Evolutionary conservation across 2,797 vertebrate genomes (phyloP).

Genomic region (Todus mexicanus): DNA sequence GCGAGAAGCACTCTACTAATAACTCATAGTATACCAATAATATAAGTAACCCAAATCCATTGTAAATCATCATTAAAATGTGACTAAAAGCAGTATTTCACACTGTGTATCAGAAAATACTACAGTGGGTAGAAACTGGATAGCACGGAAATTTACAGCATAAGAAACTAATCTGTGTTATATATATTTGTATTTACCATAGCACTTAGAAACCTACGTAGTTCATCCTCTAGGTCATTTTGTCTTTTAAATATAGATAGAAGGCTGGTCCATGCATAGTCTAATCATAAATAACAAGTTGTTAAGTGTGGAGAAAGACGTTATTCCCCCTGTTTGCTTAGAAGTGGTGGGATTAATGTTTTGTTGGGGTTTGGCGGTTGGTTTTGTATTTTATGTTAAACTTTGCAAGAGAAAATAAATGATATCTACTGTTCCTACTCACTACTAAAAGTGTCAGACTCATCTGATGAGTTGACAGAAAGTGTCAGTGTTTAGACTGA

Average conservation of each 20-base stretch:
- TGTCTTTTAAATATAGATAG: background rate
- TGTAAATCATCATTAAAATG: background rate
- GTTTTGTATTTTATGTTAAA: background rate
- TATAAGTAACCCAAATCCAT: background rate
- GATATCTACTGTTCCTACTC: background rate
- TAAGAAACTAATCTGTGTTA: background rate
- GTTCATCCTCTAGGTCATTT: background rate
- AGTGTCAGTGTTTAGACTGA: constrained; percentile 14
- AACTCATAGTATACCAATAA: background rate
- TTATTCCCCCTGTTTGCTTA: background rate
- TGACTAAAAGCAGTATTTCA: background rate
- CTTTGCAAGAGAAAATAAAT: constrained; percentile 1
- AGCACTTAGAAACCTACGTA: background rate
- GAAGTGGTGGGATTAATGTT: background rate
- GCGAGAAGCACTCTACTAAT: background rate
- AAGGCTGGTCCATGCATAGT: background rate
- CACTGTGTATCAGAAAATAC: background rate
- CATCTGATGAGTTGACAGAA: constrained; percentile 34
- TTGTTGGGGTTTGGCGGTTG: background rate
- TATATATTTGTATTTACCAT: background rate
- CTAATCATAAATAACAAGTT: background rate
- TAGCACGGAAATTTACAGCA: background rate
- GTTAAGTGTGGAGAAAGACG: background rate
- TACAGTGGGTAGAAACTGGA: background rate
- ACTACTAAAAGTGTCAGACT: constrained; percentile 8